Base-by-base conservation (phyloP, 1,140 invertebrate genomes). In the Riptortus pedestris region DNA sequence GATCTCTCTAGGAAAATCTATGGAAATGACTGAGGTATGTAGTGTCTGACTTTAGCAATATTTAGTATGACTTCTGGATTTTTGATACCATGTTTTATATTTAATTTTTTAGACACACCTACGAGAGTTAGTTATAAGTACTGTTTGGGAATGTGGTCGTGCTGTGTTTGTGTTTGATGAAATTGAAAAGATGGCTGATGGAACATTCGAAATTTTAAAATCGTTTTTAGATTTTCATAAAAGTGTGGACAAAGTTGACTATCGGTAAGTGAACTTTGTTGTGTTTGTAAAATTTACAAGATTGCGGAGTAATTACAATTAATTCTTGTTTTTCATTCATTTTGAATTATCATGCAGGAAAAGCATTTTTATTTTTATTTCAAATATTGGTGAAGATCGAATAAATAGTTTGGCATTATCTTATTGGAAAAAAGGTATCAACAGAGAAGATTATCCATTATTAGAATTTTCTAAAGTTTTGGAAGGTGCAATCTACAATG, bases 111-210 rank as follows among this genome's bases (percentile, higher is more conserved):
- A 38, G 31, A 7, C 31, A 7, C 5, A 38, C 5, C 31, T 38
- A 7, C 31, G 14, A 38, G 31, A 38, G 14, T 14, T 38, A 7
- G 31, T 38, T 38, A 38, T 38, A 7, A 38, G 14, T 38, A 38
- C 31, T 7, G 31, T 38, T 7, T 7, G 14, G 16, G 18, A 33
- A 20, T 98, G 95, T 78, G 77, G 80, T 11, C 77, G 78, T 57
- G 87, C 90, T 0, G 69, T 98, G 29, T 96, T 98, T 73, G 87
- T 98, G 67, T 96, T 99, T 79, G 96, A 99, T 79, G 96, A 98
- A 79, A 86, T 97, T 7, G 91, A 98, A 73, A 93, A 96, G 75
- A 92, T 97, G 81, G 88, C 91, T 7, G 72, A 80, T 20, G 85
- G 85, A 16, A 72, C 96, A 12, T 79, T 98, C 18, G 88, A 97